A percentile compares a stretch with the other conserved stretches of the same genome.
These are phyloP conservation scores for Bos taurus DNA, from an alignment of 2,113 vertebrate genomes.

Conservation along the genomic window DNA sequence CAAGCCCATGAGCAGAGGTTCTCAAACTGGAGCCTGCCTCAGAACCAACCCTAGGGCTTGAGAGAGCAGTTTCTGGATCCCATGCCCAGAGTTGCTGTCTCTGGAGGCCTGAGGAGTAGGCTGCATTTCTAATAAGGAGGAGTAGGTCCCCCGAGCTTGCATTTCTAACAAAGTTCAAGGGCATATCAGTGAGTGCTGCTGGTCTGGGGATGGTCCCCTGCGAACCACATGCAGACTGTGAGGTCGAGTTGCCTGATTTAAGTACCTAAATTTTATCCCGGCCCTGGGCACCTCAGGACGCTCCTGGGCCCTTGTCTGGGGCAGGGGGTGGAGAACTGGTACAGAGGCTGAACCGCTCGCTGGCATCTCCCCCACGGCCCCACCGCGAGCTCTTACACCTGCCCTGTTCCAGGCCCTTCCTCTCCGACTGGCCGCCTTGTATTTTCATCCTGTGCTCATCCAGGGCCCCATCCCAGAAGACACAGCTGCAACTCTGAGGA, in stretches of 20 bases:
- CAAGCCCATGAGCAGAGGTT: neutral
- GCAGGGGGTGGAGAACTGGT: neutral
- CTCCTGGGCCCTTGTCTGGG: neutral
- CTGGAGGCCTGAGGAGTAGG: neutral
- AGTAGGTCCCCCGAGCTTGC: neutral
- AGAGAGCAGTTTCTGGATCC: no score
- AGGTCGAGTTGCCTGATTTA: no score
- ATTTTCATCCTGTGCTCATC: neutral
- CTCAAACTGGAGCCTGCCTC: no score
- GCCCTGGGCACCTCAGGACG: neutral
- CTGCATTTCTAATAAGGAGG: neutral
- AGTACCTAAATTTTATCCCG: accelerated
- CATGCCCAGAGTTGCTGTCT: neutral
- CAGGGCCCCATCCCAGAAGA: neutral
- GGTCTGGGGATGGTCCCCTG: neutral
- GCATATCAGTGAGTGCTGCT: accelerated
- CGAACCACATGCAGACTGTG: neutral
- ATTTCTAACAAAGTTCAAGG: neutral
- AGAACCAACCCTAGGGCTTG: neutral
- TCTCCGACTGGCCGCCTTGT: neutral
- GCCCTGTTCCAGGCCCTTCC: neutral
- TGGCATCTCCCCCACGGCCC: accelerated
- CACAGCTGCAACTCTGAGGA: neutral
- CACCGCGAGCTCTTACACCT: accelerated
- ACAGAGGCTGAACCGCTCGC: accelerated